Evolutionary conservation across 2,888 invertebrate species (phyloP).

Genomic region (Lapara coniferarum): DNA sequence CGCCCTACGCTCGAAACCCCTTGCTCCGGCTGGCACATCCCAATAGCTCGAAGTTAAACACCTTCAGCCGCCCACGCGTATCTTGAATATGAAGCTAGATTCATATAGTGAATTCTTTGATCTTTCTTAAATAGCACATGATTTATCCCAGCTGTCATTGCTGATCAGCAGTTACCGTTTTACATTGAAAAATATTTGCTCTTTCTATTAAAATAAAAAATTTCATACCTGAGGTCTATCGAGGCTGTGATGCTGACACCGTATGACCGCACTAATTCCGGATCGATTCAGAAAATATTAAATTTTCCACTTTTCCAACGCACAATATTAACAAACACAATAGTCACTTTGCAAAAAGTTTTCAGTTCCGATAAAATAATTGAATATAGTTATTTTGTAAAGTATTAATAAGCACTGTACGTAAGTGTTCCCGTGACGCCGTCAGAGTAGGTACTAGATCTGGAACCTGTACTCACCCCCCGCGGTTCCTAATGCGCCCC

Average conservation of each 20-base stretch:
- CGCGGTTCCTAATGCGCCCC: slow-evolving; percentile 48
- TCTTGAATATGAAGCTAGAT: slow-evolving; percentile 6
- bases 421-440: slow-evolving; percentile 49
- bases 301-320: background rate
- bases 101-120: background rate
- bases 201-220: background rate
- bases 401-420: slow-evolving; percentile 23
- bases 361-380: background rate
- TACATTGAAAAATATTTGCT: too few species aligned
- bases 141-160: too few species aligned
- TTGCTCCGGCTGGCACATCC: slow-evolving; percentile 26
- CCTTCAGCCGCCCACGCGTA: slow-evolving; percentile 63
- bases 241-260: background rate
- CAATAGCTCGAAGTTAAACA: slow-evolving; percentile 59
- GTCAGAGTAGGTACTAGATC: slow-evolving; percentile 65
- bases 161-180: too few species aligned
- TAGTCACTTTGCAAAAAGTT: background rate
- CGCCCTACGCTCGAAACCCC: slow-evolving; percentile 43
- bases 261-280: background rate
- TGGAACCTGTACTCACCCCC: slow-evolving; percentile 52
- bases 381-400: background rate
- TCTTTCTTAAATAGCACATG: too few species aligned
- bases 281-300: background rate
- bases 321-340: background rate
- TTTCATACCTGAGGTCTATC: background rate